Percentiles rank a stretch among this genome's conserved stretches.
phyloP scores from a whole-genome alignment of 2,113 vertebrate genomes.

The Mobula hypostoma region DNA sequence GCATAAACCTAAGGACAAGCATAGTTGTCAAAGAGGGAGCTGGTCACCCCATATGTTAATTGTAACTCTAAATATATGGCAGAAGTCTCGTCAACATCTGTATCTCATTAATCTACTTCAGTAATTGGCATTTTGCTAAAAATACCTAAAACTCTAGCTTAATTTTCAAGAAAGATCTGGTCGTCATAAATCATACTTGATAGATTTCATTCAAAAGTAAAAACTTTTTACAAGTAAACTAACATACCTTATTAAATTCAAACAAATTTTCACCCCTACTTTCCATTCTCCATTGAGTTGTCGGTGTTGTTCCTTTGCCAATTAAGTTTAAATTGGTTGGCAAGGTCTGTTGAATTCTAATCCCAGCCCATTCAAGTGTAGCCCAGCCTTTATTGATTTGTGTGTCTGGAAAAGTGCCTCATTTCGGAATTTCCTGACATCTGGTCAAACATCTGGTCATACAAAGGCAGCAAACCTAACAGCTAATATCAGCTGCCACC shows the following conservation, averaged over 20 bases:
- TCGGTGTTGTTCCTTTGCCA: not conserved
- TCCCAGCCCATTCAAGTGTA: not conserved
- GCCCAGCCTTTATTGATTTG: not conserved
- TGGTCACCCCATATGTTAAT: not conserved
- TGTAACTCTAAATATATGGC: not conserved
- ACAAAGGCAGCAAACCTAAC: not conserved
- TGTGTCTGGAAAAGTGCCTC: slow-evolving; percentile 17
- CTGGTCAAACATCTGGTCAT: slow-evolving; percentile 14
- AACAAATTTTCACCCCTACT: not conserved
- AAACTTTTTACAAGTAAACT: not conserved
- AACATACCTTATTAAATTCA: not conserved
- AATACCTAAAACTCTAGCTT: not conserved
- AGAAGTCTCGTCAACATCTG: not conserved
- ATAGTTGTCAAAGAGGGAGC: not conserved
- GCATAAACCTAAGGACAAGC: not conserved
- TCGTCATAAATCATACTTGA: not conserved
- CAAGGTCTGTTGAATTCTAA: not conserved
- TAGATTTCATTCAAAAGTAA: not conserved
- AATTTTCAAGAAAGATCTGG: not conserved
- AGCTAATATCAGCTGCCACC: not conserved
- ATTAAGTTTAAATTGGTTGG: not conserved
- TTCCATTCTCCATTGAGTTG: slow-evolving; percentile 14
- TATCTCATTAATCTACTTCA: not conserved
- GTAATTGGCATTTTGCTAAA: not conserved
- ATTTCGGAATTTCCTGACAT: slow-evolving; percentile 25